Conservation (phyloP, 2,797 vertebrate genomes). For the Ciconia nigra region DNA sequence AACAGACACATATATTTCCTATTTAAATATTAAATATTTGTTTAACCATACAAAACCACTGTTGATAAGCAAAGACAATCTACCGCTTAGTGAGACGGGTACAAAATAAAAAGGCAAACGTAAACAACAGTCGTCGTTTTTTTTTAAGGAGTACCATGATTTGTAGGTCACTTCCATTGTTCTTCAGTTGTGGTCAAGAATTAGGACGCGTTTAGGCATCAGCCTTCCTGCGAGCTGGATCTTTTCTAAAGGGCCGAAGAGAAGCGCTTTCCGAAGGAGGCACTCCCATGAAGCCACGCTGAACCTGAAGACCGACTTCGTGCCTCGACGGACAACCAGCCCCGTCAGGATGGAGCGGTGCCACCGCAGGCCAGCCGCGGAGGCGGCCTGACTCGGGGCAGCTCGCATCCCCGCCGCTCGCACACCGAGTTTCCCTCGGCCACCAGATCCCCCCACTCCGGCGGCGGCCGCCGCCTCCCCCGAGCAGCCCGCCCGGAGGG, state of each 20-base stretch:
- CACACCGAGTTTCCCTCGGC: neutral
- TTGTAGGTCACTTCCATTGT: neutral
- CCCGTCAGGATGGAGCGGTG: no score
- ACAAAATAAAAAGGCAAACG: neutral
- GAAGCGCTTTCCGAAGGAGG: neutral
- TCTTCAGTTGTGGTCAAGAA: accelerated
- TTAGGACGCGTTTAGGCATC: accelerated
- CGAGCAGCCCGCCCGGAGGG: no score
- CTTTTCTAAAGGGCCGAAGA: neutral
- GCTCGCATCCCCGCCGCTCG: neutral
- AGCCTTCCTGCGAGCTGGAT: accelerated
- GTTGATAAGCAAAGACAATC: neutral
- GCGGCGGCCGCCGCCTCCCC: neutral
- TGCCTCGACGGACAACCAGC: neutral
- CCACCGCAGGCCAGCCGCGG: neutral
- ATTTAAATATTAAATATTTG: neutral
- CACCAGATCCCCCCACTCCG: no score
- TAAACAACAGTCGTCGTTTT: no score
- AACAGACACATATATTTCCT: neutral
- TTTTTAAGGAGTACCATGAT: accelerated
- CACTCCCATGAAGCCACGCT: neutral
- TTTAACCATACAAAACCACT: neutral
- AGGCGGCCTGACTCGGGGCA: neutral
- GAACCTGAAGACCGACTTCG: neutral
- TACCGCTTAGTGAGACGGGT: accelerated